Evolutionary conservation across 2,888 invertebrate genomes (phyloP).

Genomic region (Noctuana brunneofusca): DNA sequence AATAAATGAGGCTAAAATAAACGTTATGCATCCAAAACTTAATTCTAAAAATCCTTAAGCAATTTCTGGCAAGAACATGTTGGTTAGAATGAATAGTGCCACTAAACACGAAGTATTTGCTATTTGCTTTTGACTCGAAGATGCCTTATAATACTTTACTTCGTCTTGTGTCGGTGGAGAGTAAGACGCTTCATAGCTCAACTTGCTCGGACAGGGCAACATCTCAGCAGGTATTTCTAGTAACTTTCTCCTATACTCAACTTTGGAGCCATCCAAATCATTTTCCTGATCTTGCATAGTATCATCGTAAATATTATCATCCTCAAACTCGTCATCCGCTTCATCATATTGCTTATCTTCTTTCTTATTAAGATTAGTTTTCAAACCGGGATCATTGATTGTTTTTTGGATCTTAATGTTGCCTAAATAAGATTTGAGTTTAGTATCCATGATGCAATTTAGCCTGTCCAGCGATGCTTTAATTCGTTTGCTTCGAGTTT

Average conservation of each 20-base stretch:
- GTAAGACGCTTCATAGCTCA: slow-evolving; percentile 64
- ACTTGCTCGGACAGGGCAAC: slow-evolving; percentile 68
- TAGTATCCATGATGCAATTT: slow-evolving; percentile 85
- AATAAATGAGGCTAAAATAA: background rate
- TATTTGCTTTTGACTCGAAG: slow-evolving; percentile 49
- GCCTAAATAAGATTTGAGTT: slow-evolving; percentile 53
- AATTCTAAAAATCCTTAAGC: background rate
- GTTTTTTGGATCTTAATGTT: slow-evolving; percentile 53
- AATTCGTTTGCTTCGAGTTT: slow-evolving; percentile 87
- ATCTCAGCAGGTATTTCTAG: slow-evolving; percentile 67
- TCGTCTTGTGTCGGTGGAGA: slow-evolving; percentile 76
- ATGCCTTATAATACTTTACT: slow-evolving; percentile 72
- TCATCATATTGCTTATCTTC: slow-evolving; percentile 63
- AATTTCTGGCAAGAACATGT: slow-evolving; percentile 36
- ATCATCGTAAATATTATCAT: slow-evolving; percentile 68
- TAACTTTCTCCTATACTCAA: slow-evolving; percentile 64
- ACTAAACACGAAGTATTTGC: slow-evolving; percentile 44
- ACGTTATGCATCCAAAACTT: background rate
- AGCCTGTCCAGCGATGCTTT: slow-evolving; percentile 86
- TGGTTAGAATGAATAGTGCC: slow-evolving; percentile 43
- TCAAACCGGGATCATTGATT: slow-evolving; percentile 34
- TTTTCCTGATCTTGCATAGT: slow-evolving; percentile 72
- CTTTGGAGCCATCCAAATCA: slow-evolving; percentile 55
- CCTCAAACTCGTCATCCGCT: slow-evolving; percentile 57
- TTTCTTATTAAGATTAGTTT: slow-evolving; percentile 40